Evolutionary conservation across 2,797 vertebrate genomes (phyloP), one percentile per base, ranked within the genome.

Genomic region (Telmatherina bonti): DNA sequence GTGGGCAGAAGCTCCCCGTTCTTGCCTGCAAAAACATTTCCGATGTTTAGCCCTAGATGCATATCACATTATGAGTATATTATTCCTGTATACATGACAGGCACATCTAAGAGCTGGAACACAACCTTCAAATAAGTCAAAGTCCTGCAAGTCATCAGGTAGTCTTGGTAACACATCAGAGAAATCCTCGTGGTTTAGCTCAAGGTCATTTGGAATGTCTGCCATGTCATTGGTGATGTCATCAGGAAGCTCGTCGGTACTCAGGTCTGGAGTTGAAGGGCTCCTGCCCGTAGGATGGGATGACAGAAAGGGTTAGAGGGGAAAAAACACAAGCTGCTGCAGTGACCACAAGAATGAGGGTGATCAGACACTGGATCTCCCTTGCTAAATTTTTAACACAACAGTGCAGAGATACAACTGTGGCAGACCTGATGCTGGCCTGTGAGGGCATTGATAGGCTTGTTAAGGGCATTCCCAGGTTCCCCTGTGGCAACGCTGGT

Each of bases 171-270:
- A 93, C 83, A 99, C 98, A 2, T 99, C 98, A 0, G 97, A 96
- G 79, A 99, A 99, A 89, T 99, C 98, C 88, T 99, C 98, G 91
- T 99, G 98, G 94, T 99, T 99, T 63, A 99, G 93, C 92, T 99
- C 98, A 63, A 99, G 94, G 92, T 99, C 98, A 29, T 99, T 96
- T 92, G 97, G 98, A 97, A 99, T 99, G 97, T 99, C 98, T 85
- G 96, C 95, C 88, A 99, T 99, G 89, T 99, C 98, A 58, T 96
- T 97, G 94, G 98, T 96, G 94, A 99, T 99, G 87, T 99, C 98
- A 68, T 99, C 98, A 36, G 98, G 98, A 91, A 99, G 94, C 93
- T 99, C 97, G 16, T 99, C 98, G 0, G 97, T 93, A 91, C 97
- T 99, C 92, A 99, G 93, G 87, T 99, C 97, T 29, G 98, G 98